A percentile compares a stretch with the other conserved stretches of the same genome.
Conservation (phyloP, 1,140 invertebrate species). For the Scaptomyza graminum region DNA sequence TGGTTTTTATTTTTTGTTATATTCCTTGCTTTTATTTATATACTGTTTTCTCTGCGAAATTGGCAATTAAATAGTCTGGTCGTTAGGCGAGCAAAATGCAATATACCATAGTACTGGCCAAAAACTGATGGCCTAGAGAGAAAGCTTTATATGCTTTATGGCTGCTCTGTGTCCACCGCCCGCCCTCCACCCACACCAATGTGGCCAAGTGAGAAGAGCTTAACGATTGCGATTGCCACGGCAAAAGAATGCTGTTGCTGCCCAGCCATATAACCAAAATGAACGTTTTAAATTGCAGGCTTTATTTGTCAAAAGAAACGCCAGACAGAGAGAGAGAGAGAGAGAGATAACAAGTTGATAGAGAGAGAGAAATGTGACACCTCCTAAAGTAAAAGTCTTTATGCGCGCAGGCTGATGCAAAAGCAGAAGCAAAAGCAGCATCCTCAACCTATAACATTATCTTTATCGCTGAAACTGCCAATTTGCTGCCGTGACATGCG, state of each 20-base stretch:
- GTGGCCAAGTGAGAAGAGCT: conserved; percentile 11
- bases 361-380: conserved; percentile 69
- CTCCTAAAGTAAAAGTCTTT: conserved; percentile 69
- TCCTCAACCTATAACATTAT: conserved; percentile 67
- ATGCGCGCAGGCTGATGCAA: conserved; percentile 29
- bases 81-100: conserved; percentile 17
- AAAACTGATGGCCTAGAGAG: too few species aligned
- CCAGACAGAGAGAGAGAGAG: background rate
- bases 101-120: conserved; percentile 4
- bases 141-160: conserved; percentile 43
- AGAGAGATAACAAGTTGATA: background rate
- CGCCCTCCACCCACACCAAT: background rate
- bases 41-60: conserved; percentile 41
- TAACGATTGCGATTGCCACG: background rate
- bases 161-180: background rate
- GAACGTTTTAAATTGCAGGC: conserved; percentile 52
- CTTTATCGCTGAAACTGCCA: conserved; percentile 77
- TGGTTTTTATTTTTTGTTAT: conserved; percentile 49
- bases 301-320: conserved; percentile 63
- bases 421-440: conserved; percentile 18
- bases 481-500: conserved; percentile 61
- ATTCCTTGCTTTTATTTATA: conserved; percentile 22
- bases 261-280: background rate
- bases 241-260: conserved; percentile 2
- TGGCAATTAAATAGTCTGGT: conserved; percentile 68